phyloP scores from a whole-genome alignment of 2,888 invertebrate species.

The Polydrusus tereticollis region DNA sequence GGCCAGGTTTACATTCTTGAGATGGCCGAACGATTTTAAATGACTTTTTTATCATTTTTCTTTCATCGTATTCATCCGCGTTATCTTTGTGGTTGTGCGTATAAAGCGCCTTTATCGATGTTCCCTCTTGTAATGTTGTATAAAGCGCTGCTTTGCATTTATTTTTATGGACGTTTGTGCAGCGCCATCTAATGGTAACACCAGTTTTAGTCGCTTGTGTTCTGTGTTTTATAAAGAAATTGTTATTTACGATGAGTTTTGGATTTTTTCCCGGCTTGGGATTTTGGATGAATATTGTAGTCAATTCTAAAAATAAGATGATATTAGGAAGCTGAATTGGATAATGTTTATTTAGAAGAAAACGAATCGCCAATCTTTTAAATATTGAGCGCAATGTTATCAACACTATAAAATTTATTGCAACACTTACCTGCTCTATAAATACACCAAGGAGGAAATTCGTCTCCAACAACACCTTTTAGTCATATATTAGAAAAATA shows the following conservation, averaged over 20 bases:
- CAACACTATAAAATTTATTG: no score
- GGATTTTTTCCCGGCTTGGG: conserved; percentile 51
- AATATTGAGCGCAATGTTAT: no score
- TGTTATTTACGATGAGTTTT: conserved; percentile 47
- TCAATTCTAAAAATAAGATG: conserved; percentile 43
- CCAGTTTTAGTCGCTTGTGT: conserved; percentile 40
- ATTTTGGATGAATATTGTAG: conserved; percentile 47
- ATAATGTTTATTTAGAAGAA: no score
- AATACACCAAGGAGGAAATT: no score
- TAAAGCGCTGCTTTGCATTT: conserved; percentile 52
- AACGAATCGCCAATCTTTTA: no score
- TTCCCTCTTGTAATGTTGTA: conserved; percentile 42
- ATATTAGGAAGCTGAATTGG: no score
- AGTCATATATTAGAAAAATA: no score
- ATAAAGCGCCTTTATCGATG: conserved; percentile 34
- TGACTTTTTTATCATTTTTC: conserved; percentile 6
- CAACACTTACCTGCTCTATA: no score
- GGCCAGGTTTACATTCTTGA: neutral
- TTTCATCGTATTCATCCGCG: neutral
- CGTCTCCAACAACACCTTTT: no score
- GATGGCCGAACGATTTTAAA: neutral
- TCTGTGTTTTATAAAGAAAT: conserved; percentile 46
- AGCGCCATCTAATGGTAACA: conserved; percentile 51
- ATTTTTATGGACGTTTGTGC: conserved; percentile 46
- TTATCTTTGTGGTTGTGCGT: conserved; percentile 50